Conservation (phyloP, 2,888 invertebrate species). For the Cancer borealis region DNA sequence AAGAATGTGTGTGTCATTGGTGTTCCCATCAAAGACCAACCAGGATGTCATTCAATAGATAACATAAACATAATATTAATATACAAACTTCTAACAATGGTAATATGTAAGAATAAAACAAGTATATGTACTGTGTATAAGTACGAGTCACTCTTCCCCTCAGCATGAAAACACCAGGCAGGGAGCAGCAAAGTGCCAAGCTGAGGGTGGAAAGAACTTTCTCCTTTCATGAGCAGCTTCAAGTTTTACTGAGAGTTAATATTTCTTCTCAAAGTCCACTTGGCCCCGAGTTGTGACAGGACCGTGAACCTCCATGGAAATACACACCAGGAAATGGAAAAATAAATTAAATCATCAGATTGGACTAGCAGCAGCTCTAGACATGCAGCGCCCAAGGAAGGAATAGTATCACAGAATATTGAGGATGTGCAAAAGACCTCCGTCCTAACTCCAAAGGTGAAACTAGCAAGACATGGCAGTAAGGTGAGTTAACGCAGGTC, state of each 20-base stretch:
- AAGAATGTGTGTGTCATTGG: not conserved
- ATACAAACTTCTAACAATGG: slow-evolving; percentile 16
- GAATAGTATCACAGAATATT: slow-evolving; percentile 68
- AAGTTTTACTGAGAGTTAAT: not conserved
- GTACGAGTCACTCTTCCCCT: not conserved
- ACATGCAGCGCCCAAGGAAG: slow-evolving; percentile 46
- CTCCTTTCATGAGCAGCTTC: slow-evolving; percentile 1
- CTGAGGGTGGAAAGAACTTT: not conserved
- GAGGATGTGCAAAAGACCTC: slow-evolving; percentile 59
- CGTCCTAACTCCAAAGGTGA: not conserved
- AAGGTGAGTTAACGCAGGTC: not conserved
- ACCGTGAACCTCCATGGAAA: not conserved
- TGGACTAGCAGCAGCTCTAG: slow-evolving; percentile 22
- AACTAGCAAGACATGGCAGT: slow-evolving; percentile 36
- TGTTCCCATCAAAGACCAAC: not conserved
- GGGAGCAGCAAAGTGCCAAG: not conserved
- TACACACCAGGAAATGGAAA: not conserved
- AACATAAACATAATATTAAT: not conserved
- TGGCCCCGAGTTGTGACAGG: not conserved
- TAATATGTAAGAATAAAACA: not conserved
- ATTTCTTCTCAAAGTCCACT: not conserved
- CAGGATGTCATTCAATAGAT: not conserved
- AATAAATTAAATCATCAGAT: not conserved
- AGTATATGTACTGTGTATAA: slow-evolving; percentile 1
- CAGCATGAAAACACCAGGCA: not conserved